Conservation (phyloP, 2,797 vertebrate genomes). For the Schizopygopsis pylzovi region DNA sequence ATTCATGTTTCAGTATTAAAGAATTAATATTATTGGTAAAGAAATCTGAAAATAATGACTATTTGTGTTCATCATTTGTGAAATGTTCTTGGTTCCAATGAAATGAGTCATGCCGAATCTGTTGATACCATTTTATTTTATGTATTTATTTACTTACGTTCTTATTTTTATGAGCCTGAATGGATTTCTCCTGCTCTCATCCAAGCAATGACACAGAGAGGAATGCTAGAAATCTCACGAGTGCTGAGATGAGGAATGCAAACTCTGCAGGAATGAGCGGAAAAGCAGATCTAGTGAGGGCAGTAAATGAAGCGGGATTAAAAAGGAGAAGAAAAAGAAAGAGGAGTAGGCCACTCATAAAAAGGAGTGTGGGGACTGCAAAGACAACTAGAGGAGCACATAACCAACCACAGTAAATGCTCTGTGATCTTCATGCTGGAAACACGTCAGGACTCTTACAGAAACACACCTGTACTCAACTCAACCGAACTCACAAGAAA, state of each 20-base stretch:
- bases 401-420: slow-evolving; percentile 14
- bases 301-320: background rate
- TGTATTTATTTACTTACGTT: too few species aligned
- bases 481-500: background rate
- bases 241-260: slow-evolving; percentile 72
- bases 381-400: background rate
- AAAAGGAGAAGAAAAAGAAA: slow-evolving; percentile 17
- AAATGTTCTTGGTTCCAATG: background rate
- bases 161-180: slow-evolving; percentile 28
- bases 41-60: background rate
- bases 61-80: background rate
- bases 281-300: slow-evolving; percentile 53
- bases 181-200: slow-evolving; percentile 51
- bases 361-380: slow-evolving; percentile 63
- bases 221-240: slow-evolving; percentile 77
- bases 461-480: background rate
- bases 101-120: background rate
- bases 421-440: background rate
- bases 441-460: background rate
- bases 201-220: slow-evolving; percentile 67
- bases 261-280: slow-evolving; percentile 41
- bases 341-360: slow-evolving; percentile 57
- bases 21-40: background rate
- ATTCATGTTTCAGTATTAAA: background rate
- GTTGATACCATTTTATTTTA: too few species aligned